Base-by-base conservation (phyloP, 2,797 vertebrate species). In the Myotis daubentonii region DNA sequence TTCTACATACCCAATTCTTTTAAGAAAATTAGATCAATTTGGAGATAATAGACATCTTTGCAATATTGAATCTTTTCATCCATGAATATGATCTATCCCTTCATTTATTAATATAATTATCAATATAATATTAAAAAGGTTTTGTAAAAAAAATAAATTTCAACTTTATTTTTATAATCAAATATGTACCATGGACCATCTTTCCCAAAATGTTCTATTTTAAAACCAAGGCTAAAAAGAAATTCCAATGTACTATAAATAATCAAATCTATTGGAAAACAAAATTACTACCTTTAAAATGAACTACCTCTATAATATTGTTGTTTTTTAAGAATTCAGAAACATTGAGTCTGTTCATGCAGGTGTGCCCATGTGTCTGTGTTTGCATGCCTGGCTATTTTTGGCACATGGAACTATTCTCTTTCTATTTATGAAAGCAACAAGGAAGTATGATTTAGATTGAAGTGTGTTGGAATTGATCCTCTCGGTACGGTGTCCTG, bases 111-210 rank as follows among this genome's bases (percentile, higher is more conserved):
- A 36, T 36, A 68, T 36, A 68, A 33, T 9, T 66, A 66, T 33
- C n/a, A 66, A 66, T 33, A 33, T 66, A 66, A 68, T 66, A 68
- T 68, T 33, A 68, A 68, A 68, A 68, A 36, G n/a, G 8, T 33
- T n/a, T 33, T 33, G 3, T 86, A 13, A 75, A 16, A 16, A 53
- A 74, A 49, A 30, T 65, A 49, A 57, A 71, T 51, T 80, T 74
- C 82, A 70, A 19, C 53, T 51, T 5, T 91, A 47, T 53, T 81
- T 95, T 93, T 94, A 76, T 3, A 92, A 49, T 88, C 47, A 75
- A 51, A n/a, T 89, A 55, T 17, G 23, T 16, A 44, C 13, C 38
- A 49, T 38, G 53, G 17, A 22, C 55, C 36, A 30, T 65, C 44
- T 60, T 89, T 87, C 38, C 22, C 47, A 89, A 71, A 80, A 36